These are phyloP conservation scores for Campylomormyrus tamandua DNA, from an alignment of 2,113 vertebrate genomes.

Conservation along the genomic window DNA sequence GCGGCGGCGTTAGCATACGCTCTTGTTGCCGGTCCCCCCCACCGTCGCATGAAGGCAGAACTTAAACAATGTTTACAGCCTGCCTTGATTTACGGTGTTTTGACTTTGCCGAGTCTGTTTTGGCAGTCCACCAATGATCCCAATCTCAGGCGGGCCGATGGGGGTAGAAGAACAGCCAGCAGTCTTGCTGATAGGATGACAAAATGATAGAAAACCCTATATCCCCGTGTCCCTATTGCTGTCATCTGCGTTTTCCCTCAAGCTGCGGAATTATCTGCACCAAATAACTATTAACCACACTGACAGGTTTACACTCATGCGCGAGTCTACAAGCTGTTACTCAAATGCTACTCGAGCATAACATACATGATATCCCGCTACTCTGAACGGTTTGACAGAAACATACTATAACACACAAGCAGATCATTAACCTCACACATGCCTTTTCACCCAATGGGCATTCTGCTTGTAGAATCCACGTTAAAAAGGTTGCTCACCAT, in stretches of 20 bases:
- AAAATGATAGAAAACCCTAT: not conserved
- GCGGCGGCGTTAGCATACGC: not conserved
- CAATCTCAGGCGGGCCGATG: not conserved
- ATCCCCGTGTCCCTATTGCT: not conserved
- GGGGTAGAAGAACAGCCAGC: not conserved
- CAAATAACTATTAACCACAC: not conserved
- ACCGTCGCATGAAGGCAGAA: not conserved
- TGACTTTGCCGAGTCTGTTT: not conserved
- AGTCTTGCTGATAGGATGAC: not conserved
- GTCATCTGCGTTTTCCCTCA: not conserved
- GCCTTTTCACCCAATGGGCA: not conserved
- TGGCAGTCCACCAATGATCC: not conserved
- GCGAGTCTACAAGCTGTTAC: not conserved
- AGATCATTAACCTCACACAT: not conserved
- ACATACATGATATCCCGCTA: not conserved
- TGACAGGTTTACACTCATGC: not conserved
- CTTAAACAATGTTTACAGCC: slow-evolving; percentile 1
- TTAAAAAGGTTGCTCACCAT: not conserved
- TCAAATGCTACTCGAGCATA: not conserved
- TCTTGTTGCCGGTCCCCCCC: not conserved
- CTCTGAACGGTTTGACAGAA: not conserved
- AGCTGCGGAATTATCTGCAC: not conserved
- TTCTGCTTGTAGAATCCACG: not conserved
- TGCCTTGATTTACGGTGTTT: not conserved
- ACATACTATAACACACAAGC: not conserved